Conservation (phyloP, 2,113 vertebrate species). For the Oncorhynchus mykiss region DNA sequence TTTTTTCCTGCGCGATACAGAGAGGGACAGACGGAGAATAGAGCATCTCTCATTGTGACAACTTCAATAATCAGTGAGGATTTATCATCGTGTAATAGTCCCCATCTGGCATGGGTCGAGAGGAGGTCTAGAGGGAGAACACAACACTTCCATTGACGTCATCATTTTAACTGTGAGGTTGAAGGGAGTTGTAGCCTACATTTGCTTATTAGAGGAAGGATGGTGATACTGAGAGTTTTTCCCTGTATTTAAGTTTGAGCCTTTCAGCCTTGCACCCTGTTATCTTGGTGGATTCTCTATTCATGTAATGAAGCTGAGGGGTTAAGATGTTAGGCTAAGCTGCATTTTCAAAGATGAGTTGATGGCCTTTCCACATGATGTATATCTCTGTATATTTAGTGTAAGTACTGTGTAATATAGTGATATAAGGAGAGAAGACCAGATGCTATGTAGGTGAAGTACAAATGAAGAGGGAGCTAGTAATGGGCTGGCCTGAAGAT, state of each 20-base stretch:
- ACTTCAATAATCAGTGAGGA: conserved; percentile 68
- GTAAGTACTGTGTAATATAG: conserved; percentile 98
- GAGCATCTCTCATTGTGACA: conserved; percentile 69
- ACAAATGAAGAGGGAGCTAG: conserved; percentile 83
- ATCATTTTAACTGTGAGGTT: conserved; percentile 62
- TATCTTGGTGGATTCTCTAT: conserved; percentile 60
- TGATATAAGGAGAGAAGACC: conserved; percentile 37
- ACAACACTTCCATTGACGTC: conserved; percentile 53
- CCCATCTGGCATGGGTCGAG: conserved; percentile 73
- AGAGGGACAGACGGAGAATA: neutral
- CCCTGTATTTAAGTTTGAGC: conserved; percentile 73
- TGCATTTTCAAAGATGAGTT: conserved; percentile 73
- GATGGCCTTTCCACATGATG: conserved; percentile 37
- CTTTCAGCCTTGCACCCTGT: conserved; percentile 50
- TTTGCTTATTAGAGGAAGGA: conserved; percentile 44
- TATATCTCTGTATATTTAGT: conserved; percentile 99
- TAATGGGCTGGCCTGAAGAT: conserved; percentile 77
- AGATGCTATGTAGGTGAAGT: conserved; percentile 84
- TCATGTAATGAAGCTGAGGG: conserved; percentile 53
- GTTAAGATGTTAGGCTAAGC: conserved; percentile 58
- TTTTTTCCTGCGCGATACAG: conserved; percentile 42
- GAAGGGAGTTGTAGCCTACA: conserved; percentile 47
- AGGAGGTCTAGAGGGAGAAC: conserved; percentile 20
- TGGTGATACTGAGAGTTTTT: conserved; percentile 35
- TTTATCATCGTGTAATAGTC: conserved; percentile 38